Conservation (phyloP, 2,888 invertebrate genomes). For the Stictocephala bisonia region DNA sequence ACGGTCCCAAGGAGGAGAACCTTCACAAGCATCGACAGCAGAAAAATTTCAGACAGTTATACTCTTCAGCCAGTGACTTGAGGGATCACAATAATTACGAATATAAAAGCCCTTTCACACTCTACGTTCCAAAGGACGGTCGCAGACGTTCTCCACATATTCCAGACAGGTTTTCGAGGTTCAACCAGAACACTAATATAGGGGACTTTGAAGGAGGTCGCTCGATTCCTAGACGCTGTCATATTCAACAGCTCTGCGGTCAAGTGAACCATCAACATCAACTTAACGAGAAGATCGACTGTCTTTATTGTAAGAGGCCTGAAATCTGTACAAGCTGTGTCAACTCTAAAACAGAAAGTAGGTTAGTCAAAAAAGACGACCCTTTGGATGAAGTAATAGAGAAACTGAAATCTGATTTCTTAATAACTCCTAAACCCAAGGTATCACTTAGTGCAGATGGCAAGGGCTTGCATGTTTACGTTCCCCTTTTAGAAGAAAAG, state of each 20-base stretch:
- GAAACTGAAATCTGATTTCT: slow-evolving; percentile 23
- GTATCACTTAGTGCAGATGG: slow-evolving; percentile 3
- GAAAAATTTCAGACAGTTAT: background rate
- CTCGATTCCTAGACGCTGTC: background rate
- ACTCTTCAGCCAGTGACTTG: background rate
- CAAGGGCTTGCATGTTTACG: slow-evolving; percentile 27
- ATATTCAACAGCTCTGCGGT: background rate
- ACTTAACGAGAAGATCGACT: slow-evolving; percentile 3
- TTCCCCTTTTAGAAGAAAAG: slow-evolving; percentile 22
- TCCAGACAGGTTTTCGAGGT: background rate
- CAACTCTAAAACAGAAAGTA: background rate
- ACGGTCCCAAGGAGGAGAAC: background rate
- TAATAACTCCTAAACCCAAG: slow-evolving; percentile 20
- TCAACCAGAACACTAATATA: background rate
- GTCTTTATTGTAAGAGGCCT: slow-evolving; percentile 1
- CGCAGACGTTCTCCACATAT: background rate
- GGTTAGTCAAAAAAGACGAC: background rate
- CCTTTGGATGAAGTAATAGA: slow-evolving; percentile 25
- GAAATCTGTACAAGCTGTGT: background rate
- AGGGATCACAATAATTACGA: background rate
- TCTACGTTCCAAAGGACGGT: background rate
- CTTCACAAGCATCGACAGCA: background rate
- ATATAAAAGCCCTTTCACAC: background rate
- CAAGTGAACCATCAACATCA: too few species aligned
- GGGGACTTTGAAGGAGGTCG: background rate